phyloP scores from a whole-genome alignment of 2,113 vertebrate genomes.

The Ellobius talpinus region DNA sequence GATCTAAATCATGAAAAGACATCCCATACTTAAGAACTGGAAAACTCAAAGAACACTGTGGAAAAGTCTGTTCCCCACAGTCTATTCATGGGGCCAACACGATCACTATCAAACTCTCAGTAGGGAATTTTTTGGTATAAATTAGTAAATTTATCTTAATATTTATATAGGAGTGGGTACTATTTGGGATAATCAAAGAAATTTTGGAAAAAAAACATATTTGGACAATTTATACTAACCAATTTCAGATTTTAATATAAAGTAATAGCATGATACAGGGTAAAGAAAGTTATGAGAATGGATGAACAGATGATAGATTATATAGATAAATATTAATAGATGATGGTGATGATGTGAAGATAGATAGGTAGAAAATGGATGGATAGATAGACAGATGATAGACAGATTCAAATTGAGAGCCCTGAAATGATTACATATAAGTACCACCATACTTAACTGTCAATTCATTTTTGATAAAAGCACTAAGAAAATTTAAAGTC shows the following conservation, averaged over 20 bases:
- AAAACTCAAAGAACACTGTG: background rate
- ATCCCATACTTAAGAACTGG: background rate
- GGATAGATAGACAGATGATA: background rate
- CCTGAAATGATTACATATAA: background rate
- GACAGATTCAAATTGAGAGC: background rate
- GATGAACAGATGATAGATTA: background rate
- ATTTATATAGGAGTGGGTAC: background rate
- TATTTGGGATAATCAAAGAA: background rate
- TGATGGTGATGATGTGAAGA: background rate
- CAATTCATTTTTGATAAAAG: slow-evolving; percentile 25
- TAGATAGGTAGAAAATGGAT: background rate
- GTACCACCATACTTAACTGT: background rate
- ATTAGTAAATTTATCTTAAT: background rate
- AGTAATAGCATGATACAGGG: background rate
- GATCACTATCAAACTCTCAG: background rate
- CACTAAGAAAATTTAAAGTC: background rate
- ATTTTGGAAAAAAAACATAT: background rate
- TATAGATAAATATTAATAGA: background rate
- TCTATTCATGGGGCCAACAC: background rate
- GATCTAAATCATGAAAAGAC: background rate
- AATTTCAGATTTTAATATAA: background rate
- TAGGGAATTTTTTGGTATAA: background rate
- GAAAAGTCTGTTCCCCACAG: background rate
- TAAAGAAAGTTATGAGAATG: background rate
- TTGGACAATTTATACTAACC: background rate